Base-by-base conservation (phyloP, 1,140 invertebrate genomes). In the Drosophila pachea region DNA sequence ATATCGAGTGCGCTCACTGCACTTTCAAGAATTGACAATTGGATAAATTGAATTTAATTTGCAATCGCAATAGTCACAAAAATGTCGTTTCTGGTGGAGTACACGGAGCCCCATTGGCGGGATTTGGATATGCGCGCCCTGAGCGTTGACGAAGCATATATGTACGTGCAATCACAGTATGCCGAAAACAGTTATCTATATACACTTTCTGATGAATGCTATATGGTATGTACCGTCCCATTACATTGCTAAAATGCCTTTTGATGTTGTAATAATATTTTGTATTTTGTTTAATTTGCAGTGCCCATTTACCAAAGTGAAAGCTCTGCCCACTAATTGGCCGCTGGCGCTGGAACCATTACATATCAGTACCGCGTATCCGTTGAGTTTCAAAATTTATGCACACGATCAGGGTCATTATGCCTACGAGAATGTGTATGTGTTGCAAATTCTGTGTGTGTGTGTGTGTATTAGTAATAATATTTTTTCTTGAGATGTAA, bases 341-440 rank as follows among this genome's bases (percentile, higher is more conserved):
- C 14, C n/a, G 29, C 31, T 53, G 16, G 53, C n/a, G 29, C 31
- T 53, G 16, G 53, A 75, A 54, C 82, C 86, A 40, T 63, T 91
- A 40, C 90, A 66, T 72, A 72, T 92, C 11, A 83, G 83, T 33
- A 90, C 90, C 0, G 72, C 87, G 1, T 87, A 78, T 67, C 62
- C 74, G 11, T 60, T 89, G 56, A 87, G 65, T 72, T 88, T 88
- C 43, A 88, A 88, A 81, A 86, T 86, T 47, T 91, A 89, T 49
- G 78, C 89, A 43, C 78, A 88, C 60, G 78, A 87, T 65, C 58
- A 82, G 66, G 79, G 78, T 64, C 86, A 55, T 71, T 91, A 64
- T 87, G 90, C 73, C 92, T 90, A 82, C 90, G 91, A 69, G 87
- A 93, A 79, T 90, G 92, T 61, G 90, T 92, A 56, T 89, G 88